Base-by-base conservation (phyloP, 2,113 vertebrate species). In the Oreochromis niloticus region DNA sequence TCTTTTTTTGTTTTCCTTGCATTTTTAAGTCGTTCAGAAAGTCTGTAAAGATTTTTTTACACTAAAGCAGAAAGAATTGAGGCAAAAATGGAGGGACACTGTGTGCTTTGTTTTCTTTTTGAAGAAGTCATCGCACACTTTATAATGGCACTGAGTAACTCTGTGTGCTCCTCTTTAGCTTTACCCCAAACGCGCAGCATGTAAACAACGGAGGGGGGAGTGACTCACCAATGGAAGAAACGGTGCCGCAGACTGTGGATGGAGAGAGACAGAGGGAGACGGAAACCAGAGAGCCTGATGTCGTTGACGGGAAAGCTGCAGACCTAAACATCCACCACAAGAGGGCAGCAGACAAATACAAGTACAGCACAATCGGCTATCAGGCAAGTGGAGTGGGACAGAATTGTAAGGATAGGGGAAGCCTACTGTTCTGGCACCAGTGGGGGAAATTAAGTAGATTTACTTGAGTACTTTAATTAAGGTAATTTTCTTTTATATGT, bases 291-390 rank as follows among this genome's bases (percentile, higher is more conserved):
- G 93, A 95, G 34, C 4, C 56, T 5, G 95, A 94, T 4, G 41
- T 9, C 11, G 59, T 36, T 4, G 87, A 96, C 11, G 88, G 75
- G 12, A 11, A 81, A 80, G 32, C 80, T 93, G 92, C 94, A 94
- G 95, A 94, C 4, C 78, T 54, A 50, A 61, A 54, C 24, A 4
- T 32, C 41, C 75, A 84, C 91, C 96, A 93, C 88, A 87, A 41
- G 95, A 95, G 85, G 93, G 90, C 94, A 87, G 84, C 84, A 93
- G 94, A 96, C 27, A 96, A 94, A 87, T 56, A 93, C 30, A 96
- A 89, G 89, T 96, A 89, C 91, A 83, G 85, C 16, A 94, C 95
- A 2, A 1, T 93, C 2, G 90, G 93, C 24, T 88, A 92, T 81
- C 95, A 96, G 96, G 96, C 90, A 86, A 87, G 89, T 90, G 14